Evolutionary conservation across 2,888 invertebrate genomes (phyloP), one percentile per base, ranked within the genome.

Genomic region (Entomobrya proxima): DNA sequence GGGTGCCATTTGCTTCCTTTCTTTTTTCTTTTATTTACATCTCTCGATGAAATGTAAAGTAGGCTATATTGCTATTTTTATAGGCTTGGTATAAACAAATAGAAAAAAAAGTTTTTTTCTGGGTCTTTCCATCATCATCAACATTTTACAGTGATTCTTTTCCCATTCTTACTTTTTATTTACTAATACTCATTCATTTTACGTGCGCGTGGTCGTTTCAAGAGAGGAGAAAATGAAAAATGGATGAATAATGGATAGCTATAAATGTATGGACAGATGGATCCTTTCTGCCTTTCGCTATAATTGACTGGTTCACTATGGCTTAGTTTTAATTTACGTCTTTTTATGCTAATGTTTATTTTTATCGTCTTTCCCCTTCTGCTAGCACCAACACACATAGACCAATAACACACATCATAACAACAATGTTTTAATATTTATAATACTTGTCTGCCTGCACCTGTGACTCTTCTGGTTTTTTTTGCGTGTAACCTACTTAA

Each of bases 401-500:
- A n/a, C 37, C 37, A 37, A 37, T 37, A 64, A 32, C 64, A 37
- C 64, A 58, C 58, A 76, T 37, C 52, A 58, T 61, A 35, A 40
- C n/a, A 61, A 77, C 44, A 75, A 40, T 50, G 32, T 75, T 75
- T 27, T 35, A 32, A 50, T 24, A 24, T 30, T 75, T 40, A 18
- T 32, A 32, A 18, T 72, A 21, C 30, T 55, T 1, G 64, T 13
- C 40, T 69, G 69, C 24, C 40, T 69, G 44, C 80, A 80, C 80
- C 80, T 72, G 80, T 69, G 21, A 21, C 24, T 40, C 40, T 69
- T 40, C 69, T 69, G 69, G 13, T 44, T 69, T 21, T 69, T 69
- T 44, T 69, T n/a, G n/a, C 67, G 15, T 55, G 2, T 78, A 72
- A 67, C 80, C 55, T 44, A 80, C 80, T 80, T 80, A 80, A 80